Evolutionary conservation across 2,888 invertebrate species (phyloP), one percentile per base, ranked within the genome.

Genomic region (Helicoverpa assulta): DNA sequence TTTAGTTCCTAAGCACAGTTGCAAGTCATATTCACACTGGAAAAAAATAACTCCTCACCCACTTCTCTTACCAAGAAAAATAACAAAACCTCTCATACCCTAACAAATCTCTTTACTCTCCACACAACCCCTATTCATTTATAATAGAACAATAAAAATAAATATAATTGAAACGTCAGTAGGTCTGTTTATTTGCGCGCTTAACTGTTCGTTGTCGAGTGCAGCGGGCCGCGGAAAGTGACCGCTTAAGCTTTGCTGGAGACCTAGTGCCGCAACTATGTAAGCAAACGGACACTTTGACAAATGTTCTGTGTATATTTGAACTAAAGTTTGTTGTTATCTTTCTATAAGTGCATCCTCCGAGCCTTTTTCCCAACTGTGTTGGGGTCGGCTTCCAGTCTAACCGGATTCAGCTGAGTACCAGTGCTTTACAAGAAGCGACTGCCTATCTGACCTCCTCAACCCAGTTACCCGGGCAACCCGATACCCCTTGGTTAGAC

Each of bases 141-240:
- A 43, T 40, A 26, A 26, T 26, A 52, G 18, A 51, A 43, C 47
- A 52, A 57, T 19, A 29, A 29, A 37, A 70, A 57, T 61, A 71
- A 61, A 54, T 65, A 75, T 58, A 78, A 78, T 54, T 51, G 57
- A 62, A 66, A 56, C 43, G 60, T 37, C 67, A 61, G 81, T 80
- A 72, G 80, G 72, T 80, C 73, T 80, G 61, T 77, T 70, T 78
- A 80, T 77, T 80, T 81, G 57, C 54, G 57, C 47, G 77, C 62
- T 70, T 66, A 59, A 62, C 65, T 62, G 76, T 54, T 51, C 40
- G 51, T 52, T 77, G 62, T 57, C 55, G 59, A 56, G 66, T 19
- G 65, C 77, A 80, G 43, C 62, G 59, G 18, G 19, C 59, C 81
- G 66, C 33, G 62, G 62, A 63, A 71, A 78, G 55, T 78, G 78